Base-by-base conservation (phyloP, 2,797 vertebrate species). In the Dryobates pubescens region DNA sequence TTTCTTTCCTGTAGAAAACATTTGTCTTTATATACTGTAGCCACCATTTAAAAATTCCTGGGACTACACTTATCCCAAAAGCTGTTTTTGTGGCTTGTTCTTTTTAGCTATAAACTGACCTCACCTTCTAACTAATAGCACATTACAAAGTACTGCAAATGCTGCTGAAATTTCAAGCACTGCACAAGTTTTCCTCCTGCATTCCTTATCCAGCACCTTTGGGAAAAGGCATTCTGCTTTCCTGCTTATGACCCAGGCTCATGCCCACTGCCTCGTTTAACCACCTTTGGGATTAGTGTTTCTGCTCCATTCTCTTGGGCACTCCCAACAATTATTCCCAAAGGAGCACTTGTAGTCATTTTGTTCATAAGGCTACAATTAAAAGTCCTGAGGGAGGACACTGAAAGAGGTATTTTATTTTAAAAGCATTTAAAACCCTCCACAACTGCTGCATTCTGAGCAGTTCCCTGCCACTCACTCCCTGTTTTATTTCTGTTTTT, bases 351-450 rank as follows among this genome's bases (percentile, higher is more conserved):
- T 67, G n/a, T 51, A 94, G 56, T 68, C 47, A 69, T 90, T 65
- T 86, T 0, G 0, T 79, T 86, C 78, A 75, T 86, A 79, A 74
- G 41, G 26, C 32, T 86, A 92, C 90, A 94, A 77, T 89, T 96
- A 92, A 94, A 90, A 92, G 75, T 85, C 88, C 70, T 11, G 26
- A 82, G 86, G 88, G 82, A 96, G 10, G 30, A n/a, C 45, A 58
- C 11, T 82, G 38, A 62, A 69, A 92, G 63, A 89, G 19, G 51
- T 71, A 63, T 85, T 88, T 91, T 82, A n/a, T 89, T 96, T 87
- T 77, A 86, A 90, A 94, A 89, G 53, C 58, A 36, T 92, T 94
- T 93, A 92, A 82, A 82, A 78, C 29, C 36, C 69, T 72, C 47
- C 27, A 49, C 23, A 54, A 77, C 36, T 77, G 24, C 22, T 87